Percentiles rank a stretch among this genome's conserved stretches.
phyloP scores from a whole-genome alignment of 2,113 vertebrate genomes.

The Scomber scombrus region DNA sequence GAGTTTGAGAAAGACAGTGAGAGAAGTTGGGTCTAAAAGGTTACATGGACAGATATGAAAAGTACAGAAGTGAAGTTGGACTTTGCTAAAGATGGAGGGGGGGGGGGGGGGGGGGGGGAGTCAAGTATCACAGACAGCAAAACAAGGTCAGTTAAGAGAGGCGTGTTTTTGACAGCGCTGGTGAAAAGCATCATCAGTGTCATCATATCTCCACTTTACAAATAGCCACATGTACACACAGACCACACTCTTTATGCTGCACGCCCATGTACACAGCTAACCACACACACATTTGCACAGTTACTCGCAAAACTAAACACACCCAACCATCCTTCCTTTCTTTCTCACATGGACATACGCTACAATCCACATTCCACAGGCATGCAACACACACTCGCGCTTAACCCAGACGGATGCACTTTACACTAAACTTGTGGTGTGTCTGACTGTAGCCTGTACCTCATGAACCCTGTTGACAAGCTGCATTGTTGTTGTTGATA shows the following conservation, averaged over 20 bases:
- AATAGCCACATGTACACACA: conserved; percentile 53
- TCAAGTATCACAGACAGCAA: conserved; percentile 49
- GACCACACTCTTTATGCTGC: not conserved
- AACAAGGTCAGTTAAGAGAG: conserved; percentile 44
- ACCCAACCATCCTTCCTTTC: not conserved
- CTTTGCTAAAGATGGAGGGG: conserved; percentile 32
- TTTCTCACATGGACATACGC: conserved; percentile 17
- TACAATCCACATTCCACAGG: conserved; percentile 21
- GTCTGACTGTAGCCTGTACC: conserved; percentile 30
- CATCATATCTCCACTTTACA: conserved; percentile 52
- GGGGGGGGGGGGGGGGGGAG: not conserved
- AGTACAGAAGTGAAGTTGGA: conserved; percentile 44
- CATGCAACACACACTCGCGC: conserved; percentile 5
- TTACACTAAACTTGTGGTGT: conserved; percentile 16
- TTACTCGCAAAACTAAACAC: conserved; percentile 12
- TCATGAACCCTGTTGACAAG: conserved; percentile 42
- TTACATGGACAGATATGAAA: conserved; percentile 40
- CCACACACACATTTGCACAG: conserved; percentile 25
- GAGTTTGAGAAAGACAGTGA: conserved; percentile 40
- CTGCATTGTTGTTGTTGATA: conserved; percentile 35
- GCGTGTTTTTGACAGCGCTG: conserved; percentile 58
- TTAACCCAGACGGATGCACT: conserved; percentile 21
- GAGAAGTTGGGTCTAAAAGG: conserved; percentile 45
- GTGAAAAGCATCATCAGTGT: conserved; percentile 50
- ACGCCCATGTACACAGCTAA: conserved; percentile 11